Percentiles rank a stretch among this genome's conserved stretches.
These are phyloP conservation scores for Drosophila kokeensis DNA, from an alignment of 2,888 invertebrate genomes.

Conservation along the genomic window DNA sequence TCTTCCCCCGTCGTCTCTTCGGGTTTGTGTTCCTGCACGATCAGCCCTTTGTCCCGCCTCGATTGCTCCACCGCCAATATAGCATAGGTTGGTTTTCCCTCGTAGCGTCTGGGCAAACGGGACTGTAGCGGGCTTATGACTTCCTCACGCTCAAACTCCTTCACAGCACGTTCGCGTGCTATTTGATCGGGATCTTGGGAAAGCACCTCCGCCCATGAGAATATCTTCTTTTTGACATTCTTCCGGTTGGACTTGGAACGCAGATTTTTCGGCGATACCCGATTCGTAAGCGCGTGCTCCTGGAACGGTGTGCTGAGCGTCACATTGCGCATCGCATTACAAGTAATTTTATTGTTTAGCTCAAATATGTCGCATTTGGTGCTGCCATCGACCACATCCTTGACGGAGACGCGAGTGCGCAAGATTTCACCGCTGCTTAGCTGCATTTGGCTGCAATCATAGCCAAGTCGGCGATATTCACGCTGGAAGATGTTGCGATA, in stretches of 20 bases:
- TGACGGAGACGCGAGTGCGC: constrained; percentile 77
- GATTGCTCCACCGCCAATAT: constrained; percentile 83
- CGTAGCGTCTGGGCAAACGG: constrained; percentile 78
- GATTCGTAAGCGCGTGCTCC: constrained; percentile 83
- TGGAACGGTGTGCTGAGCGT: constrained; percentile 82
- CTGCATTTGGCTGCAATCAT: constrained; percentile 67
- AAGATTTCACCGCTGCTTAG: constrained; percentile 82
- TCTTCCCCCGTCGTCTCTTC: constrained; percentile 9
- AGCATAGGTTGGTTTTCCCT: constrained; percentile 85
- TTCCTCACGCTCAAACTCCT: constrained; percentile 85
- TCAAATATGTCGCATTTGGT: constrained; percentile 84
- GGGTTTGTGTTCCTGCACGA: constrained; percentile 61
- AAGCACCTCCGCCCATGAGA: constrained; percentile 85
- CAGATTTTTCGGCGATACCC: constrained; percentile 88
- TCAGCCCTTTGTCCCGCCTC: constrained; percentile 80
- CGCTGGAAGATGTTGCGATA: constrained; percentile 89
- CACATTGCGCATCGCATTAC: constrained; percentile 81
- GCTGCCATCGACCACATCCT: constrained; percentile 77
- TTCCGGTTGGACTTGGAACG: constrained; percentile 86
- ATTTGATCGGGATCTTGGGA: constrained; percentile 85
- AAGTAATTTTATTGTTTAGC: constrained; percentile 85
- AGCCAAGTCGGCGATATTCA: constrained; percentile 87
- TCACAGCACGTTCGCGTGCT: constrained; percentile 85
- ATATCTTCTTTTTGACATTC: constrained; percentile 81
- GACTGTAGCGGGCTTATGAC: constrained; percentile 75